Percentiles rank a stretch among this genome's conserved stretches.
Conservation (phyloP, 2,888 invertebrate genomes). For the Ectemnius continuus region DNA sequence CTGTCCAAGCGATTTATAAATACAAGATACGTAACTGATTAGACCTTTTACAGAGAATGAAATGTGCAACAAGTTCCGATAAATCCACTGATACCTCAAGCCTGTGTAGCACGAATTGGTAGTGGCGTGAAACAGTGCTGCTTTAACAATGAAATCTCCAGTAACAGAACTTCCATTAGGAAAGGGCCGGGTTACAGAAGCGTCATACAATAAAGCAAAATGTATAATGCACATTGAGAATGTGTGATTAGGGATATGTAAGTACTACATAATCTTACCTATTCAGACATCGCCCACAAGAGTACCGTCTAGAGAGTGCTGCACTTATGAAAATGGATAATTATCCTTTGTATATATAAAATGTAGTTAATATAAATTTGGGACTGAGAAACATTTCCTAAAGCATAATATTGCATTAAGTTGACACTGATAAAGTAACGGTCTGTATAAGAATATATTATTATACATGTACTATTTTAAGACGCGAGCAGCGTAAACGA, state of each 20-base stretch:
- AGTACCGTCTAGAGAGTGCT: conserved; percentile 30
- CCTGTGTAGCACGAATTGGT: too few species aligned
- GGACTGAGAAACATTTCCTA: conserved; percentile 61
- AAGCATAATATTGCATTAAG: conserved; percentile 38
- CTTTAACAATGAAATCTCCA: too few species aligned
- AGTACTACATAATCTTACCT: conserved; percentile 44
- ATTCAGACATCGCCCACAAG: conserved; percentile 35
- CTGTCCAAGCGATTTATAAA: conserved; percentile 25
- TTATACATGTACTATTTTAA: conserved; percentile 65
- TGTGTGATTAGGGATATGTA: conserved; percentile 28
- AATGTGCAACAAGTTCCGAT: conserved; percentile 16
- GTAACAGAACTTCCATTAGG: conserved; percentile 22
- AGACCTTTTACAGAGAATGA: conserved; percentile 21
- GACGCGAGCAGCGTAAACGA: conserved; percentile 56
- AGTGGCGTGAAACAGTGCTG: too few species aligned
- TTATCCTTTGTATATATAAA: conserved; percentile 53
- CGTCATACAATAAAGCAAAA: conserved; percentile 17
- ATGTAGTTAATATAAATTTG: conserved; percentile 53
- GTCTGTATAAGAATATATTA: conserved; percentile 44
- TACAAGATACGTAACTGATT: conserved; percentile 18
- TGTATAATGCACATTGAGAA: conserved; percentile 22
- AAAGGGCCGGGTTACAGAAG: not conserved
- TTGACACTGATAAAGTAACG: conserved; percentile 40
- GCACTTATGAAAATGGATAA: conserved; percentile 36
- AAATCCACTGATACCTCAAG: conserved; percentile 19